Evolutionary conservation across 2,113 vertebrate genomes (phyloP).

Genomic region (Leptosomus discolor): DNA sequence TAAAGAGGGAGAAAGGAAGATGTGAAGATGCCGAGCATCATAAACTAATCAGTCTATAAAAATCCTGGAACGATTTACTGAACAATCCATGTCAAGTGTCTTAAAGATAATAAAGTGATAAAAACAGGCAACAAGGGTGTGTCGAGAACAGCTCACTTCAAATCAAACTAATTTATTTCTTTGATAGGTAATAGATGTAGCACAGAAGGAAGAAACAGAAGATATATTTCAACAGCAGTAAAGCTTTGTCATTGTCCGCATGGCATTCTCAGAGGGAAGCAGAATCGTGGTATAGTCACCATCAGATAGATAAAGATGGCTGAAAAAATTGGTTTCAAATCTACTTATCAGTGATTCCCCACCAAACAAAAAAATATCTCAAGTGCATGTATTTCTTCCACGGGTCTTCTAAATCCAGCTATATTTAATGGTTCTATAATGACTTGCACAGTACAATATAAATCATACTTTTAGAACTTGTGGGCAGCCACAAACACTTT

Average conservation of each 20-base stretch:
- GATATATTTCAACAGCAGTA: background rate
- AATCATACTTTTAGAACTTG: background rate
- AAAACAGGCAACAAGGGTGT: background rate
- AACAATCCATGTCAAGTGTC: background rate
- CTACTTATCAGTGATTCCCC: background rate
- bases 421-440: background rate
- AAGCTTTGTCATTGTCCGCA: background rate
- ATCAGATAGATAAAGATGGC: background rate
- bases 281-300: background rate
- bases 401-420: background rate
- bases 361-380: background rate
- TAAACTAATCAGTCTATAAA: slow-evolving; percentile 4
- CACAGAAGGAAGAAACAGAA: background rate
- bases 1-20: background rate
- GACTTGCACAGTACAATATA: background rate
- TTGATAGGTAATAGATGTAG: background rate
- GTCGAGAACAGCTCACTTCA: background rate
- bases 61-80: background rate
- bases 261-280: background rate
- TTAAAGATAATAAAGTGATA: slow-evolving; percentile 1
- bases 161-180: background rate
- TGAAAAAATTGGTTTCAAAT: background rate
- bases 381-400: background rate
- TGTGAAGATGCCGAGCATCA: background rate
- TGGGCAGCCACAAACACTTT: background rate